Evolutionary conservation across 1,140 invertebrate genomes (phyloP).

Genomic region (Colletes gigas): DNA sequence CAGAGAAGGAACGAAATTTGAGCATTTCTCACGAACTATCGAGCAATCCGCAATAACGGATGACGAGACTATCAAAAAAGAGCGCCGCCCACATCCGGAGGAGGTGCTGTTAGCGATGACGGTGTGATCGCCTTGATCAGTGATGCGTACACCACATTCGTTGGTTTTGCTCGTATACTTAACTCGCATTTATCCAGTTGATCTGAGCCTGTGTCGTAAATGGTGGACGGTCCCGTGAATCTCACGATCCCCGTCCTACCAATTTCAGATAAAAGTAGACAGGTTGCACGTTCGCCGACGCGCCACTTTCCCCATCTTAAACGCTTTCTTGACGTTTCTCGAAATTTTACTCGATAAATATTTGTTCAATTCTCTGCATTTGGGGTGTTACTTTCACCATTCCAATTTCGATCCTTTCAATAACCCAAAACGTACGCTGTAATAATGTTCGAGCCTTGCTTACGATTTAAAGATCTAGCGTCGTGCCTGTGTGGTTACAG

Average conservation of each 20-base stretch:
- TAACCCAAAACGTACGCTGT: too few species aligned
- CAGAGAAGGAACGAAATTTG: slow-evolving; percentile 21
- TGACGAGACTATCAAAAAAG: slow-evolving; percentile 51
- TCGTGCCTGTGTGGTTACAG: too few species aligned
- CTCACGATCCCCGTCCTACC: slow-evolving; percentile 42
- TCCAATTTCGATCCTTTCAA: too few species aligned
- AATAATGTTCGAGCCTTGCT: too few species aligned
- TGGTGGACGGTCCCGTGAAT: slow-evolving; percentile 60
- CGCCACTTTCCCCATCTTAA: too few species aligned
- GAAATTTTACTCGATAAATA: too few species aligned
- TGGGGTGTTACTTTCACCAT: too few species aligned
- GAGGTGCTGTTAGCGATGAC: slow-evolving; percentile 39
- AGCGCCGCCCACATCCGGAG: slow-evolving; percentile 71
- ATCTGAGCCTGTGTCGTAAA: slow-evolving; percentile 60
- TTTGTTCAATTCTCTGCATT: too few species aligned
- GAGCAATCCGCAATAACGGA: slow-evolving; percentile 59
- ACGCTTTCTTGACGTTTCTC: not conserved
- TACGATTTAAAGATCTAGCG: too few species aligned
- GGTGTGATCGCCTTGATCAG: slow-evolving; percentile 50
- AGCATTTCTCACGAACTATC: slow-evolving; percentile 57
- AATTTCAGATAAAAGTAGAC: slow-evolving; percentile 53
- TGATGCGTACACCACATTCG: slow-evolving; percentile 60
- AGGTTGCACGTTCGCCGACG: too few species aligned
- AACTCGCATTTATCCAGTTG: slow-evolving; percentile 61
- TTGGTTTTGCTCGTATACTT: slow-evolving; percentile 63